Conservation (phyloP, 1,140 invertebrate genomes). For the Lucilia sericata region DNA sequence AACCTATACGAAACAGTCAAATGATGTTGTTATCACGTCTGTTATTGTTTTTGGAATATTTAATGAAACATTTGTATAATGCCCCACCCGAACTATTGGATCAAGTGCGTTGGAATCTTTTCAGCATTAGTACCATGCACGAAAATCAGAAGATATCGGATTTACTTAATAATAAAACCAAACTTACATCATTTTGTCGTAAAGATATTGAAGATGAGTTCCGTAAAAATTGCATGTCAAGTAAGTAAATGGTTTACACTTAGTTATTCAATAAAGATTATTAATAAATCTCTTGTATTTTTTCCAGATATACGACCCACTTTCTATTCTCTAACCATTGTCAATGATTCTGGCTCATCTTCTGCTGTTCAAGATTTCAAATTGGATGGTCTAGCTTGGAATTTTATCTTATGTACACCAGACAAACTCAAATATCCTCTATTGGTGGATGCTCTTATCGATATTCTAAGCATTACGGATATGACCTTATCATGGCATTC, state of each 20-base stretch:
- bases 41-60: conserved; percentile 92
- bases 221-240: conserved; percentile 70
- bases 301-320: conserved; percentile 62
- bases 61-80: conserved; percentile 95
- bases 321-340: conserved; percentile 61
- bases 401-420: conserved; percentile 90
- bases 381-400: conserved; percentile 93
- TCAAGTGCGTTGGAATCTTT: conserved; percentile 74
- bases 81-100: conserved; percentile 80
- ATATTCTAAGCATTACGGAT: conserved; percentile 81
- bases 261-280: neutral
- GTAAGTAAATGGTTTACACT: conserved; percentile 48
- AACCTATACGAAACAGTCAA: conserved; percentile 73
- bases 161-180: conserved; percentile 61
- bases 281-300: conserved; percentile 4
- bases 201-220: conserved; percentile 86
- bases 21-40: conserved; percentile 86
- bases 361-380: conserved; percentile 80
- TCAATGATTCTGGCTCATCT: conserved; percentile 54
- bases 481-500: conserved; percentile 67
- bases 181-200: conserved; percentile 61
- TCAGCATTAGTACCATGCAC: conserved; percentile 64
- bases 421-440: conserved; percentile 91
- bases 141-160: conserved; percentile 61
- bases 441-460: conserved; percentile 86